These are phyloP conservation scores for Mus minutoides DNA, from an alignment of 2,797 vertebrate genomes.

Conservation along the genomic window DNA sequence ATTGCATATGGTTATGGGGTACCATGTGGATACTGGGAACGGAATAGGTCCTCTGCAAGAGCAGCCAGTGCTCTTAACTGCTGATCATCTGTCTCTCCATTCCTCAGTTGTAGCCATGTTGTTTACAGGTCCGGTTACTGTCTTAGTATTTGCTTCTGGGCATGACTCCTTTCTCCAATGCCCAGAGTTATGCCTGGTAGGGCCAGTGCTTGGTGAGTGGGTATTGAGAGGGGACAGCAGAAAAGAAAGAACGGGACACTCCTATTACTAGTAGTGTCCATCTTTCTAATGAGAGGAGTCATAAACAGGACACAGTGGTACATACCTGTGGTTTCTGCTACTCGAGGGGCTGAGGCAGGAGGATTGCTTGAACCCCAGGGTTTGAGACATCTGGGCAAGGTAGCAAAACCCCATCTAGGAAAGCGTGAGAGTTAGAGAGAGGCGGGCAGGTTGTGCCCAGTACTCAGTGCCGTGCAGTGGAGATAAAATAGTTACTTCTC, in stretches of 20 bases:
- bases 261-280: not conserved
- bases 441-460: not conserved
- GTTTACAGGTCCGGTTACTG: not conserved
- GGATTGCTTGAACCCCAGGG: not conserved
- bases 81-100: too few species aligned
- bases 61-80: too few species aligned
- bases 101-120: not conserved
- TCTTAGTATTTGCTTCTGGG: not conserved
- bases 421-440: not conserved
- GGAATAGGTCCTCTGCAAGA: not conserved
- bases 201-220: not conserved
- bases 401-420: too few species aligned
- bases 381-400: not conserved
- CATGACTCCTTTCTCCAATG: not conserved
- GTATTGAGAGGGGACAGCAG: not conserved
- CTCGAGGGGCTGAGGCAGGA: not conserved
- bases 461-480: not conserved
- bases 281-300: not conserved
- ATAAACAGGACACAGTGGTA: not conserved
- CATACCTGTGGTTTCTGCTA: too few species aligned
- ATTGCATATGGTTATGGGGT: not conserved
- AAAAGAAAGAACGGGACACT: not conserved
- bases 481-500: not conserved
- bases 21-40: not conserved
- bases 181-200: not conserved